Conservation (phyloP, 2,797 vertebrate genomes). For the Sciurus vulgaris region DNA sequence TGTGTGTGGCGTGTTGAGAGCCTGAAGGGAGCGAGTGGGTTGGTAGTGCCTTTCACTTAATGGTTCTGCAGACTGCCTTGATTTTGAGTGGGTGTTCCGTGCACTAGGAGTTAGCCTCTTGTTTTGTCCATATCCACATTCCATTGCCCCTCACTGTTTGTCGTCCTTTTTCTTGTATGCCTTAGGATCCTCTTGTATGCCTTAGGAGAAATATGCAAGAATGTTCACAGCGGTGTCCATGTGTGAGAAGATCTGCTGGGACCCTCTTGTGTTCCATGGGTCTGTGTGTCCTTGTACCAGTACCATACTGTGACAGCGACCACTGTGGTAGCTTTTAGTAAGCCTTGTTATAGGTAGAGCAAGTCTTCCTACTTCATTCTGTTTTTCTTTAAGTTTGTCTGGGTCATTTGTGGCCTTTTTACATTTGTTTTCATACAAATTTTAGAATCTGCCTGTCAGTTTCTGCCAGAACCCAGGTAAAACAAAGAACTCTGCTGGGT, state of each 20-base stretch:
- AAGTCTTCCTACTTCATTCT: background rate
- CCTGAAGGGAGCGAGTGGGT: background rate
- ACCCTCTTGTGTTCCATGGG: background rate
- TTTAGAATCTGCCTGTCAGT: conserved; percentile 25
- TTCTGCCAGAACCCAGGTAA: conserved; percentile 20
- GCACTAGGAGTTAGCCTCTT: background rate
- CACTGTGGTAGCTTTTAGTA: background rate
- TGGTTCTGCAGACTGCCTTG: background rate
- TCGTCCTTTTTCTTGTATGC: background rate
- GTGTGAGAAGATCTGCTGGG: background rate
- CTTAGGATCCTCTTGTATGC: background rate
- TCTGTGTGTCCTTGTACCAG: background rate
- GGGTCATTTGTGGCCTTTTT: background rate
- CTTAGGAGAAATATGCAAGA: background rate
- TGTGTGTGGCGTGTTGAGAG: background rate
- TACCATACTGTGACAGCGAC: background rate
- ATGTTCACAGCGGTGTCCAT: background rate
- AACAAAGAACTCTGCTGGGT: background rate
- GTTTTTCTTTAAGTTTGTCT: background rate
- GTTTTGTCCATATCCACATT: background rate
- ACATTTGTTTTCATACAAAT: conserved; percentile 34
- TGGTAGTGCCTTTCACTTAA: background rate
- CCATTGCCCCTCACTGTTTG: background rate
- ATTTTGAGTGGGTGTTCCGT: background rate
- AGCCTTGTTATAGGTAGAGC: background rate